Evolutionary conservation across 2,888 invertebrate species (phyloP), one percentile per base, ranked within the genome.

Genomic region (Dicyrtomina minuta): DNA sequence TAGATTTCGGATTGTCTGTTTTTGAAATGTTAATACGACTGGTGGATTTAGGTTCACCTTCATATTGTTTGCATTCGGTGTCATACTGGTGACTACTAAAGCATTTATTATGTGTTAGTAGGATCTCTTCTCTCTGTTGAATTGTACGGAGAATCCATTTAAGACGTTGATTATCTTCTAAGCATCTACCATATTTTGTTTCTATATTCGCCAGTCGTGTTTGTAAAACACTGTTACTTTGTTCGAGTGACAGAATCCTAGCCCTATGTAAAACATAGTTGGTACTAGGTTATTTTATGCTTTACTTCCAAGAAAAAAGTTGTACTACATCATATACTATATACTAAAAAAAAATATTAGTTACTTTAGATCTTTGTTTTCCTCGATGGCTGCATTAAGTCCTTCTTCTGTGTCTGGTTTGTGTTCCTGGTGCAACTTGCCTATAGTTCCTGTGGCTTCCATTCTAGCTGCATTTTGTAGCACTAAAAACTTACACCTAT

Each of bases 71-170:
- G 24, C 33, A 33, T 27, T 15, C 17, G 33, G 33, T 33, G 33
- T 58, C 39, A 5, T 51, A 4, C 27, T 26, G 1, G 24, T 43
- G 43, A 24, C 33, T 15, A 44, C 49, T 49, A 2, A 56, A 27
- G 15, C 59, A 51, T 46, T 39, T 58, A n/a, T 59, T 67, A 15
- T 67, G 58, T 5, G 17, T 17, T 12, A 49, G 49, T 12, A 67
- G 67, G 17, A 67, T 67, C 27, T 67, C 59, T 51, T 67, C 67
- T 22, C 67, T 6, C 39, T 67, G 59, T 27, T 60, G 67, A 59
- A 67, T 59, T 39, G 46, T 67, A n/a, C 59, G 59, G 17, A 67
- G 41, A 26, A 67, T 51, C 59, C 59, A 59, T 49, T 67, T 67
- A n/a, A 67, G 59, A 27, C 67, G 26, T 20, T 51, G 33, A 58